Evolutionary conservation across 2,888 invertebrate genomes (phyloP).

Genomic region (Hirtodrosophila trivittata): DNA sequence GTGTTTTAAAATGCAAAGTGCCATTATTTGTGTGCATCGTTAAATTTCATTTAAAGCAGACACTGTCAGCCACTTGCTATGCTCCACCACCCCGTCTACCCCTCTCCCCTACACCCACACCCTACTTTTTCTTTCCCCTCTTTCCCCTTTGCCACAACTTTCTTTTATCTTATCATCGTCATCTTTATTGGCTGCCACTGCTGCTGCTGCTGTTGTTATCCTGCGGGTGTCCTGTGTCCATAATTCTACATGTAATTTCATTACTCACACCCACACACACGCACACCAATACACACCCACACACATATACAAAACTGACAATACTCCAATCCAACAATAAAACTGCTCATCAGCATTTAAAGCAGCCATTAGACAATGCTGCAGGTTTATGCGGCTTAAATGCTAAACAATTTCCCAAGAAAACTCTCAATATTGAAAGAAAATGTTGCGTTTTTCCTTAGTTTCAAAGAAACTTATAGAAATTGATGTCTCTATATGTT

Average conservation of each 20-base stretch:
- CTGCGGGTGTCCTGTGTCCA: slow-evolving; percentile 63
- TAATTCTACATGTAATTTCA: slow-evolving; percentile 70
- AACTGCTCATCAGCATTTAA: slow-evolving; percentile 29
- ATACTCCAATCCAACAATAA: slow-evolving; percentile 37
- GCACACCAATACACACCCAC: slow-evolving; percentile 20
- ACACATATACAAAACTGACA: too few relatives aligned
- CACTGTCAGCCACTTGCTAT: slow-evolving; percentile 18
- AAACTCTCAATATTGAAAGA: too few relatives aligned
- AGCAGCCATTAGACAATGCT: slow-evolving; percentile 16
- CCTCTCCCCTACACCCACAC: neutral
- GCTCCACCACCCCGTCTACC: neutral
- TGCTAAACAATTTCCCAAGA: too few relatives aligned
- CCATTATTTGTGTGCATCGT: slow-evolving; percentile 74
- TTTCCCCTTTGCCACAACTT: slow-evolving; percentile 35
- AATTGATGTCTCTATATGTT: too few relatives aligned
- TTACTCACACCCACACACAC: slow-evolving; percentile 44
- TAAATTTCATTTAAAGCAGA: slow-evolving; percentile 76
- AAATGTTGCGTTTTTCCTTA: too few relatives aligned
- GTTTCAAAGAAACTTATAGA: too few relatives aligned
- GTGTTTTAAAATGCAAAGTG: slow-evolving; percentile 77
- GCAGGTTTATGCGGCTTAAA: too few relatives aligned
- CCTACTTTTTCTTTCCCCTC: too few relatives aligned
- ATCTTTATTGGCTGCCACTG: slow-evolving; percentile 69
- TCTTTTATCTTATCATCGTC: slow-evolving; percentile 66
- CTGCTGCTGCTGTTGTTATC: slow-evolving; percentile 29